Percentiles rank a stretch among this genome's conserved stretches.
phyloP scores from a whole-genome alignment of 1,140 invertebrate species.

The Matsumurasca onukii region DNA sequence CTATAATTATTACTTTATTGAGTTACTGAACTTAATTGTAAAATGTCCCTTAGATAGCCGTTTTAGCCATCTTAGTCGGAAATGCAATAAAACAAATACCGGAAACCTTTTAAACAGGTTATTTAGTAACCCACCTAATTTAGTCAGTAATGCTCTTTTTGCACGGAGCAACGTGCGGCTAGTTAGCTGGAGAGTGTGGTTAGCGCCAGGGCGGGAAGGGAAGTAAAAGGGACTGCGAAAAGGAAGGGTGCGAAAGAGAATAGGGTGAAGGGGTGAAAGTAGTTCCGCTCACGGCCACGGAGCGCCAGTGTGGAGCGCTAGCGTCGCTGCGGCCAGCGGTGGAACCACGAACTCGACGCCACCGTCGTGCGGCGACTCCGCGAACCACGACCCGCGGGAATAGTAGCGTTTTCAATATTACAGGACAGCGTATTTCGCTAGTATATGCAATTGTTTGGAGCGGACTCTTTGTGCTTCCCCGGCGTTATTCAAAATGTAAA shows the following conservation, averaged over 20 bases:
- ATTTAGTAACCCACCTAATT: conserved; percentile 3
- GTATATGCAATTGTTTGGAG: conserved; percentile 27
- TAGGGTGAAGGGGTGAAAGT: not conserved
- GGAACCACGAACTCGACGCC: not conserved
- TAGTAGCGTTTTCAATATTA: conserved; percentile 29
- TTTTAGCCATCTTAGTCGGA: too few relatives aligned
- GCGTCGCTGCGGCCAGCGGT: not conserved
- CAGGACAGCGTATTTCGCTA: conserved; percentile 23
- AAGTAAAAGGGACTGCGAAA: conserved; percentile 19
- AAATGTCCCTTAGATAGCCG: too few relatives aligned
- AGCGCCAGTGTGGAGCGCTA: conserved; percentile 10
- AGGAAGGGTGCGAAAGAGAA: not conserved
- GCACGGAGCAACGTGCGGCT: conserved; percentile 12
- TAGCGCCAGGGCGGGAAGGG: not conserved
- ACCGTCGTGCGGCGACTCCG: conserved; percentile 1
- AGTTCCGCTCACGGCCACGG: not conserved
- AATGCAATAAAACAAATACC: not conserved
- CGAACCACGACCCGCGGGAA: conserved; percentile 16
- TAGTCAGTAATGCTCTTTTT: conserved; percentile 15
- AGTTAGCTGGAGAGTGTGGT: conserved; percentile 15
- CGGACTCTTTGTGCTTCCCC: conserved; percentile 9
- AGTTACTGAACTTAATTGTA: too few relatives aligned
- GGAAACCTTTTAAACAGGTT: not conserved
- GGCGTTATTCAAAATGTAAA: conserved; percentile 29
- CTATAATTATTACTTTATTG: too few relatives aligned